Conservation (phyloP, 2,113 vertebrate genomes). For the Myotis yumanensis region DNA sequence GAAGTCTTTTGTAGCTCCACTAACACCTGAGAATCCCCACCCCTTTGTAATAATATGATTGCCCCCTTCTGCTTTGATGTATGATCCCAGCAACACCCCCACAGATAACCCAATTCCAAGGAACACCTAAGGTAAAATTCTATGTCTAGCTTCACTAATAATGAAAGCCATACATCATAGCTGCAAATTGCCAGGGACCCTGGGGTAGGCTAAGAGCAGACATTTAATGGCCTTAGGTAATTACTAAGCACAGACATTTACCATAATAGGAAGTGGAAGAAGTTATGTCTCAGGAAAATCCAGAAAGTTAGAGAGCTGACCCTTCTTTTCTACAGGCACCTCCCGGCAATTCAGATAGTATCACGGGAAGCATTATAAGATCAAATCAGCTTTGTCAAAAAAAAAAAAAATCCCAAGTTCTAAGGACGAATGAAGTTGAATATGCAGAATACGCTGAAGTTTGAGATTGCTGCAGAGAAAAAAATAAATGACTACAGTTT, state of each 20-base stretch:
- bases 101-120: conserved; percentile 40
- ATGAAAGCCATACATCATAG: conserved; percentile 65
- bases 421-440: conserved; percentile 35
- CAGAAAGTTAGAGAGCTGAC: neutral
- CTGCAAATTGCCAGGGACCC: conserved; percentile 45
- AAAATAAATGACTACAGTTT: neutral
- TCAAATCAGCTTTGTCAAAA: neutral
- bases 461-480: neutral
- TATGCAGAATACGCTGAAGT: conserved; percentile 39
- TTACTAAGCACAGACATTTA: conserved; percentile 48
- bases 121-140: conserved; percentile 51
- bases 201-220: neutral
- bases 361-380: neutral
- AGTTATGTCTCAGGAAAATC: conserved; percentile 25
- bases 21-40: neutral
- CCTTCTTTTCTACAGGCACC: neutral
- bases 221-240: conserved; percentile 51
- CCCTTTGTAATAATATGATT: conserved; percentile 34
- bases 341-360: neutral
- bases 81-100: neutral
- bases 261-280: conserved; percentile 42
- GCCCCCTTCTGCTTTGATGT: neutral
- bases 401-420: neutral
- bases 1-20: neutral
- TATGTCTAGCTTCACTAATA: conserved; percentile 42